Evolutionary conservation across 23 tunicate species (phyloP), one percentile per base, ranked within the genome.

Genomic region (Corella eumyota): DNA sequence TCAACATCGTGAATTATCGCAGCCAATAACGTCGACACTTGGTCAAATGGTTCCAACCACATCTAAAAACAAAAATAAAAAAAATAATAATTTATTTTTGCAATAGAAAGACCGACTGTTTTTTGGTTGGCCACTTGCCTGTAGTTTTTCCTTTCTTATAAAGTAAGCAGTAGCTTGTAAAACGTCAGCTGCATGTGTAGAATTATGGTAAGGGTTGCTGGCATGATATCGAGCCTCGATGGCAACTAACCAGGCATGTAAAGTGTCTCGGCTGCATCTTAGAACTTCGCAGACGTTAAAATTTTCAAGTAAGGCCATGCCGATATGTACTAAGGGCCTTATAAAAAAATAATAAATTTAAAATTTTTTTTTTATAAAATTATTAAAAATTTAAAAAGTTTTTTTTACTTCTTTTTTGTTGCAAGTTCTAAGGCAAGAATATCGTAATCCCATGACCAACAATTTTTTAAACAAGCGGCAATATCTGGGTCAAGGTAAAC

Each of bases 1-100:
- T 82, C 92, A 4, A 82, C 82, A 48, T 82, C 92, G 32, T 82
- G 92, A 34, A 82, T 74, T 36, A 74, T 75, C 11, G 92, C 92
- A 6, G 92, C 92, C 2, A 82, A 56, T 31, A 82, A 40, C 6
- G 77, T 47, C 17, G 92, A 76, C 2, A 63, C 66, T 37, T 66
- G 58, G 45, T 82, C 92, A 0, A 67, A 29, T 9, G 86, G 86
- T 50, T 78, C 86, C 86, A 78, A 69, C 86, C 86, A 78, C 48
- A 40, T 40, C 15, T 40, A 40, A n/a, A n/a, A n/a, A n/a, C n/a
- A n/a, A n/a, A n/a, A n/a, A n/a, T n/a, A n/a, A n/a, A n/a, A n/a
- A n/a, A n/a, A n/a, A n/a, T n/a, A n/a, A n/a, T n/a, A n/a, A n/a
- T n/a, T n/a, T n/a, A n/a, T n/a, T n/a, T n/a, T n/a, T n/a, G n/a